These are phyloP conservation scores for Drepana falcataria DNA, from an alignment of 2,888 invertebrate species.

Conservation along the genomic window DNA sequence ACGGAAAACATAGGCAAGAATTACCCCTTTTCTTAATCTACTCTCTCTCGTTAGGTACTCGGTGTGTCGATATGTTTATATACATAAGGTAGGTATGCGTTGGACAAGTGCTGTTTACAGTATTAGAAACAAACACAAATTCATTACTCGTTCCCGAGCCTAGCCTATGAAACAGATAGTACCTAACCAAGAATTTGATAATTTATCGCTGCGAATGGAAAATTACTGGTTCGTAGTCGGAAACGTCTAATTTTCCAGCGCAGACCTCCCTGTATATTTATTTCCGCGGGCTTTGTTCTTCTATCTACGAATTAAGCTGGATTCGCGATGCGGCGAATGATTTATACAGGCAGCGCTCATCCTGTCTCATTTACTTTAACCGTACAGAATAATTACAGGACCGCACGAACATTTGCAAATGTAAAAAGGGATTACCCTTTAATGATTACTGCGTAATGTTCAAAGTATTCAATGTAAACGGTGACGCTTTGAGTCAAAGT, in stretches of 20 bases:
- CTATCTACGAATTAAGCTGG: constrained; percentile 71
- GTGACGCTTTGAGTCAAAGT: constrained; percentile 52
- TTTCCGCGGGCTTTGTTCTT: constrained; percentile 72
- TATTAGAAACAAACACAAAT: too few species aligned
- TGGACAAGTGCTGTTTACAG: too few species aligned
- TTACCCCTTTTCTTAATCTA: too few species aligned
- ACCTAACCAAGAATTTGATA: constrained; percentile 39
- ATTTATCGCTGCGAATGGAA: constrained; percentile 48
- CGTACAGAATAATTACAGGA: constrained; percentile 71
- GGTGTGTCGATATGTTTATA: too few species aligned
- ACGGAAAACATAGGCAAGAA: too few species aligned
- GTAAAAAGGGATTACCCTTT: constrained; percentile 68
- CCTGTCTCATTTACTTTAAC: constrained; percentile 72
- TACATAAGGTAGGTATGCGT: too few species aligned
- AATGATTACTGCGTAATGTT: constrained; percentile 55
- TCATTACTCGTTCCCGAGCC: neutral
- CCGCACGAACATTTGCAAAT: constrained; percentile 64
- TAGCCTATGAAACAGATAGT: constrained; percentile 15
- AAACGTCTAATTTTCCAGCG: constrained; percentile 47
- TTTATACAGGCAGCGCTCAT: constrained; percentile 74
- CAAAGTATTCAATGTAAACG: constrained; percentile 33
- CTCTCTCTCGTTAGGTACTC: too few species aligned
- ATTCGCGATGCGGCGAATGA: constrained; percentile 62
- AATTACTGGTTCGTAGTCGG: constrained; percentile 36
- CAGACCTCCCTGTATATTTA: constrained; percentile 56